phyloP scores from a whole-genome alignment of 2,797 vertebrate genomes.

The Coracias cyanogaster region DNA sequence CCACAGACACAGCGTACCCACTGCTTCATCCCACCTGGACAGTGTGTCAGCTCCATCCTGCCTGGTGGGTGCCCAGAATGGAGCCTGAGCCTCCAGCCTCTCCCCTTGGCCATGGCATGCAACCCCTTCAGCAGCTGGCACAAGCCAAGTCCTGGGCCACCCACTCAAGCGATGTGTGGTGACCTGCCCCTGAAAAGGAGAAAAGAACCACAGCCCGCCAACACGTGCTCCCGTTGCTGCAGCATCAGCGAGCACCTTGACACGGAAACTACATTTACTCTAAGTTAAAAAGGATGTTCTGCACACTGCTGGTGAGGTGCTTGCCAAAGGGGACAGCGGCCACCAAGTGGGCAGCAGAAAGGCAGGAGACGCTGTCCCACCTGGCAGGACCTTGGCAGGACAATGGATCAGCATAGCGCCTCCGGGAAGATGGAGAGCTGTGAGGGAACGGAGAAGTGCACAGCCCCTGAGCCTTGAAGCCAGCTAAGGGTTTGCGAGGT shows the following conservation, averaged over 20 bases:
- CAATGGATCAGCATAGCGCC: not conserved
- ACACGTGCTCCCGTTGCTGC: not conserved
- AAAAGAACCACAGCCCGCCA: not conserved
- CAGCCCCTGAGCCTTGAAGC: not conserved
- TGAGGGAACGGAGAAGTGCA: rapidly evolving
- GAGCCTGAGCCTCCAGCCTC: not conserved
- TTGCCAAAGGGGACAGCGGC: not conserved
- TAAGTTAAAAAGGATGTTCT: conserved; percentile 60
- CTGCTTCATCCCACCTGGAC: not conserved
- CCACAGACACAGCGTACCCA: not conserved
- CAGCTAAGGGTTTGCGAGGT: not conserved
- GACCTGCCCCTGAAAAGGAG: not conserved
- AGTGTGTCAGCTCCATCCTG: not conserved
- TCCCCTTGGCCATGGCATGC: not conserved
- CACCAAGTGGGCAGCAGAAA: not conserved
- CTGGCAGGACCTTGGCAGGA: not conserved
- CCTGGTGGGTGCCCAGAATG: rapidly evolving
- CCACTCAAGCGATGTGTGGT: not conserved
- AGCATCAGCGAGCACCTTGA: not conserved
- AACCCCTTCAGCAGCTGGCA: not conserved
- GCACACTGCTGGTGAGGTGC: rapidly evolving
- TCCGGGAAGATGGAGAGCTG: not conserved
- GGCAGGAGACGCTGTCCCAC: not conserved
- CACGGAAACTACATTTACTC: conserved; percentile 50
- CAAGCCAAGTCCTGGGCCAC: rapidly evolving